Conservation (phyloP, 1,140 invertebrate genomes). For the Drosophila sulfurigaster region DNA sequence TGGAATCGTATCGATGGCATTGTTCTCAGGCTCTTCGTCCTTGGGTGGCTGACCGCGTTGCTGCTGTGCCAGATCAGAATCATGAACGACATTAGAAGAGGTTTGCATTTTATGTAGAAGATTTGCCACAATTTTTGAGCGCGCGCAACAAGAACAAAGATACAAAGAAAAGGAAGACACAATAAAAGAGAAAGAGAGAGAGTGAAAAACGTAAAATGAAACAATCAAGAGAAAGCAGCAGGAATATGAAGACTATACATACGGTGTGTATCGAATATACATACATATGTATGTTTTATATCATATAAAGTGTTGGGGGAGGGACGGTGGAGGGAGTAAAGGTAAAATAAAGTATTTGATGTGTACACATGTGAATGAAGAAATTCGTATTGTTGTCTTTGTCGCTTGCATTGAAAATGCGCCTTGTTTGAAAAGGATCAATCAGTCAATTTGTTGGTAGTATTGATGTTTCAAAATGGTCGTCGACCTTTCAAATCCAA, state of each 20-base stretch:
- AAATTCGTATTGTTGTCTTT: slow-evolving; percentile 19
- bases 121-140: slow-evolving; percentile 27
- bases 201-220: slow-evolving; percentile 53
- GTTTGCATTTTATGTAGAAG: slow-evolving; percentile 17
- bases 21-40: slow-evolving; percentile 81
- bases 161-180: slow-evolving; percentile 58
- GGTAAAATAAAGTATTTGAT: slow-evolving; percentile 4
- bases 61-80: slow-evolving; percentile 49
- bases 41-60: slow-evolving; percentile 79
- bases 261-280: background rate
- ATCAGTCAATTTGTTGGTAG: background rate
- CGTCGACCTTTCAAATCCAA: slow-evolving; percentile 31
- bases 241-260: slow-evolving; percentile 35
- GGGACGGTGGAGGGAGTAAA: background rate
- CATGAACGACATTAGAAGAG: slow-evolving; percentile 5
- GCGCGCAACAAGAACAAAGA: slow-evolving; percentile 53
- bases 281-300: slow-evolving; percentile 2
- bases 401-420: slow-evolving; percentile 25
- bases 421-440: slow-evolving; percentile 1
- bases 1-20: slow-evolving; percentile 80
- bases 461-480: slow-evolving; percentile 20
- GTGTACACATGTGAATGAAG: slow-evolving; percentile 11
- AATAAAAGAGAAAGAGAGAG: slow-evolving; percentile 57
- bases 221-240: slow-evolving; percentile 71
- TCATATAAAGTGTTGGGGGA: background rate